These are phyloP conservation scores for Eledone cirrhosa DNA, from an alignment of 2,888 invertebrate species.

Conservation along the genomic window DNA sequence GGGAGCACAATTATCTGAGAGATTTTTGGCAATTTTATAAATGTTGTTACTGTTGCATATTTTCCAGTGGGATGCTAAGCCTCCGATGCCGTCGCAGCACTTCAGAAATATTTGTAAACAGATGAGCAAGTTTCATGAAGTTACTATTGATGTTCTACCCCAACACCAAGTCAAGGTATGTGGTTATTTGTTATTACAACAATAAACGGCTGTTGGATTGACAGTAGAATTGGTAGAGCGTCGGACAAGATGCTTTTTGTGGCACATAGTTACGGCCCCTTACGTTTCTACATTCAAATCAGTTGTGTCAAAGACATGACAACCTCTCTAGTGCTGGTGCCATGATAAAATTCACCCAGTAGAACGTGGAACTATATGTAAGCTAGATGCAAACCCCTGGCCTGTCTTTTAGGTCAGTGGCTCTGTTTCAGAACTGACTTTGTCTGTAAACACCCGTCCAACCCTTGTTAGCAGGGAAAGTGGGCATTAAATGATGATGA, in stretches of 20 bases:
- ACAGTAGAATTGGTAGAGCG: neutral
- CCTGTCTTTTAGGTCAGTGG: no score
- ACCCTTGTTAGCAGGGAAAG: no score
- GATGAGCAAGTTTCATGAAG: slow-evolving; percentile 89
- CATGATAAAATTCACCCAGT: no score
- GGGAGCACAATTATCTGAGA: neutral
- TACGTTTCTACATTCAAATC: no score
- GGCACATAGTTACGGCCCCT: neutral
- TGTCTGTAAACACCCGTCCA: no score
- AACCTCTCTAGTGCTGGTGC: no score
- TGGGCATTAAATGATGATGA: no score
- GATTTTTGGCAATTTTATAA: neutral
- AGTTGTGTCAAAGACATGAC: no score
- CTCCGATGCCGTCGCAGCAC: slow-evolving; percentile 88
- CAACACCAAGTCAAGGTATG: slow-evolving; percentile 70
- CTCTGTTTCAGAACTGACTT: no score
- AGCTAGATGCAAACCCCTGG: no score
- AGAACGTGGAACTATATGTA: no score
- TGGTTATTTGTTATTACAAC: slow-evolving; percentile 12
- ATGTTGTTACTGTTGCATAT: slow-evolving; percentile 11
- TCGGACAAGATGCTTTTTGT: neutral
- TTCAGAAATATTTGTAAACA: slow-evolving; percentile 73
- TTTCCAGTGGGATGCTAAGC: slow-evolving; percentile 87
- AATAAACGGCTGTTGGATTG: neutral
- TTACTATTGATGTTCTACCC: slow-evolving; percentile 85